Conservation (phyloP, 2,797 vertebrate species). For the Anas georgica region DNA sequence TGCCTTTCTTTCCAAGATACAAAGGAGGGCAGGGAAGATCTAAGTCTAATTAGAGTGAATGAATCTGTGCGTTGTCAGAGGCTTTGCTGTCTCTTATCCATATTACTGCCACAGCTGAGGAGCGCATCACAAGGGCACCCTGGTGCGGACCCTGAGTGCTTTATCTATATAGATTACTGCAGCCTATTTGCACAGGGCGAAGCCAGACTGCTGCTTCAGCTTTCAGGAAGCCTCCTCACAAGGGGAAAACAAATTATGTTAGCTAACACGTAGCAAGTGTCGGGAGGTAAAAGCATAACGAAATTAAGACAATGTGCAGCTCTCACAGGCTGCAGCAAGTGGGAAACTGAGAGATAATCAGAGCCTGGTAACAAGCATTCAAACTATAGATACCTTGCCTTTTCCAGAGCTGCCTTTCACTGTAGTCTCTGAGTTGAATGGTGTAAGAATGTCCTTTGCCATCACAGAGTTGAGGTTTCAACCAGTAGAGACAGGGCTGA, state of each 20-base stretch:
- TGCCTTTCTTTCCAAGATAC: neutral
- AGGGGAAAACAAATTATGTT: neutral
- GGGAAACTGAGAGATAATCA: neutral
- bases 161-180: constrained; percentile 5
- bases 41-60: constrained; percentile 8
- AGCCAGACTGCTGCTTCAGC: neutral
- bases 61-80: neutral
- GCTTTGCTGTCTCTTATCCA: constrained; percentile 54
- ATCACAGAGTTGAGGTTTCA: neutral
- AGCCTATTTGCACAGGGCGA: neutral
- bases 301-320: neutral
- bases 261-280: neutral
- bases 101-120: neutral
- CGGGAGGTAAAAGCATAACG: neutral
- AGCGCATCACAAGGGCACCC: constrained; percentile 28
- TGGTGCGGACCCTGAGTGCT: neutral
- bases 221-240: neutral
- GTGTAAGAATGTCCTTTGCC: neutral
- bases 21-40: neutral
- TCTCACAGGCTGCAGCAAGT: neutral
- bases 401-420: neutral
- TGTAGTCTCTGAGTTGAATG: neutral
- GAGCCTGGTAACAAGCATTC: neutral
- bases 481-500: neutral
- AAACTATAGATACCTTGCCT: neutral